Conservation (phyloP, 1,140 invertebrate species). For the Aphelenchoides fujianensis region DNA sequence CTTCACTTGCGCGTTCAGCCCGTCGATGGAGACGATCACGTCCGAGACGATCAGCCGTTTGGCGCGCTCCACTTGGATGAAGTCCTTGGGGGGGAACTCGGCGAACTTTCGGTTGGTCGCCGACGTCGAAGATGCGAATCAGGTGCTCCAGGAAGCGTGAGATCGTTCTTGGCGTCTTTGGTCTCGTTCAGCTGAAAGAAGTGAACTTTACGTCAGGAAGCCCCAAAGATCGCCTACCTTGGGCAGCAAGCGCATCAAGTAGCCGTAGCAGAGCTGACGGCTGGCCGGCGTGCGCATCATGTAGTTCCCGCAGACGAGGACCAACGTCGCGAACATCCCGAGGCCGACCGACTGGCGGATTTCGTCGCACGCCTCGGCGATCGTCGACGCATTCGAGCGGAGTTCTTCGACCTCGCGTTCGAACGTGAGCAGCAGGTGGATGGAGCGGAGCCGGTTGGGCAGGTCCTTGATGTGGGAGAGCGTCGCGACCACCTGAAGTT, state of each 20-base stretch:
- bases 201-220: constrained; percentile 18
- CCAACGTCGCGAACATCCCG: constrained; percentile 32
- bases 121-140: constrained; percentile 34
- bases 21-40: background rate
- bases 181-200: constrained; percentile 44
- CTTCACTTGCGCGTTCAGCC: background rate
- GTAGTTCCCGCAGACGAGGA: constrained; percentile 43
- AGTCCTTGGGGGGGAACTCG: constrained; percentile 36
- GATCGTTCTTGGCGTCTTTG: constrained; percentile 39
- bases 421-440: constrained; percentile 36
- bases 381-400: constrained; percentile 37
- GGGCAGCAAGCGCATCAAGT: constrained; percentile 34
- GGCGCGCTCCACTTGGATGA: constrained; percentile 40
- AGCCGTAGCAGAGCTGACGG: constrained; percentile 34
- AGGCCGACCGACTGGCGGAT: constrained; percentile 33
- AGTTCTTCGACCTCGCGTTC: constrained; percentile 24
- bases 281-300: constrained; percentile 43
- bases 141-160: constrained; percentile 38
- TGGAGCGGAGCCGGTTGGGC: constrained; percentile 40
- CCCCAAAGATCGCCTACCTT: constrained; percentile 25
- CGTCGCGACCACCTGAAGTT: constrained; percentile 40
- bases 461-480: constrained; percentile 36
- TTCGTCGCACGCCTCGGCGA: constrained; percentile 43
- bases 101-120: constrained; percentile 34
- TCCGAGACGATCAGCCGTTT: background rate